phyloP scores from a whole-genome alignment of 1,140 invertebrate genomes.

The Halyomorpha halys region DNA sequence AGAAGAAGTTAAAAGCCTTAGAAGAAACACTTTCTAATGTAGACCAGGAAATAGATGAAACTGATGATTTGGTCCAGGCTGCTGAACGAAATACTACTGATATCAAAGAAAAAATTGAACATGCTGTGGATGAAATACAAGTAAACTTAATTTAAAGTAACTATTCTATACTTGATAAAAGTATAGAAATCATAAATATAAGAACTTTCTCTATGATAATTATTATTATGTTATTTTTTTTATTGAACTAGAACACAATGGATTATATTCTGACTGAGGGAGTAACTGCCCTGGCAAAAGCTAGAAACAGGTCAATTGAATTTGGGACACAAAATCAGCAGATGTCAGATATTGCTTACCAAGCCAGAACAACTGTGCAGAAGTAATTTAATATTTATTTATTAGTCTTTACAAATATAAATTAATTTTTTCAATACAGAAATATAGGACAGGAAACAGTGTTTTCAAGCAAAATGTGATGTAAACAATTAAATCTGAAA shows the following conservation, averaged over 20 bases:
- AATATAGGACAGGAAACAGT: neutral
- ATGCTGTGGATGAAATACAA: slow-evolving; percentile 29
- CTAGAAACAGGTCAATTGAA: slow-evolving; percentile 67
- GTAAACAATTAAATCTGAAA: too few relatives aligned
- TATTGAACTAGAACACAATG: slow-evolving; percentile 42
- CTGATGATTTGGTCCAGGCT: slow-evolving; percentile 47
- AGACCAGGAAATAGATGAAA: slow-evolving; percentile 46
- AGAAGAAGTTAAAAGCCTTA: slow-evolving; percentile 53
- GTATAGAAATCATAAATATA: too few relatives aligned
- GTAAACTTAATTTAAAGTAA: slow-evolving; percentile 7
- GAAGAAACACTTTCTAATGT: slow-evolving; percentile 51
- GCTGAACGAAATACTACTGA: slow-evolving; percentile 58
- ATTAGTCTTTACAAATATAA: too few relatives aligned
- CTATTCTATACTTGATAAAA: too few relatives aligned
- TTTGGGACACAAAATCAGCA: slow-evolving; percentile 82
- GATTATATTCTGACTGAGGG: slow-evolving; percentile 73
- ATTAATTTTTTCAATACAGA: neutral
- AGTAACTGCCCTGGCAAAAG: slow-evolving; percentile 59
- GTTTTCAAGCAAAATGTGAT: too few relatives aligned
- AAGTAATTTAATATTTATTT: slow-evolving; percentile 40
- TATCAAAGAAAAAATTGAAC: slow-evolving; percentile 51
- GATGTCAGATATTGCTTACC: slow-evolving; percentile 81
- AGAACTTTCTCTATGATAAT: too few relatives aligned
- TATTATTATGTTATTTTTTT: neutral
- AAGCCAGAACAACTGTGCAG: slow-evolving; percentile 69